phyloP scores from a whole-genome alignment of 2,888 invertebrate genomes.

The Agrilus biguttatus region DNA sequence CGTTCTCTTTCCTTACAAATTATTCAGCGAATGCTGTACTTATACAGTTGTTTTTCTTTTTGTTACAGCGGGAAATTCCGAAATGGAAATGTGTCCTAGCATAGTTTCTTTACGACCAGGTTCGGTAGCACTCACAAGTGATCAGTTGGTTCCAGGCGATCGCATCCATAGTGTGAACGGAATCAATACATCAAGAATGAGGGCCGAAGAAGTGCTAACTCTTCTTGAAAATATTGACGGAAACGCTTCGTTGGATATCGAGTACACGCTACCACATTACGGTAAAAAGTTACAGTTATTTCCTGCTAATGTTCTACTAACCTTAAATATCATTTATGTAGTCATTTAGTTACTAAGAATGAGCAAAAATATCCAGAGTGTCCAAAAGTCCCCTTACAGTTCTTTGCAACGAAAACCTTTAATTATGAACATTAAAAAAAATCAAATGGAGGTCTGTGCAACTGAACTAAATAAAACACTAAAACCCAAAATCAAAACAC shows the following conservation, averaged over 20 bases:
- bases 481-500: too few species aligned
- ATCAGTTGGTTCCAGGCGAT: constrained; percentile 66
- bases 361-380: too few species aligned
- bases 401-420: too few species aligned
- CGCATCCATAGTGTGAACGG: constrained; percentile 70
- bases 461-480: too few species aligned
- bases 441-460: too few species aligned
- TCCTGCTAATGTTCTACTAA: too few species aligned
- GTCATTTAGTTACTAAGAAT: too few species aligned
- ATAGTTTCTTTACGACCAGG: constrained; percentile 55
- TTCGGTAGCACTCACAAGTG: constrained; percentile 57
- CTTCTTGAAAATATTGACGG: constrained; percentile 61
- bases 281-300: constrained; percentile 41
- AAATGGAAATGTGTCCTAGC: constrained; percentile 50
- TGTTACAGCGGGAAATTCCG: constrained; percentile 44
- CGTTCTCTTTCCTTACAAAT: too few species aligned
- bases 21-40: too few species aligned
- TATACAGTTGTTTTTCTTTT: background rate
- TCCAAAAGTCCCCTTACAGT: too few species aligned
- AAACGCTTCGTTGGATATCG: constrained; percentile 65
- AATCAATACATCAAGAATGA: constrained; percentile 57
- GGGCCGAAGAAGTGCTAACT: constrained; percentile 64
- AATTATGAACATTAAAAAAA: too few species aligned
- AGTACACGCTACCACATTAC: constrained; percentile 69
- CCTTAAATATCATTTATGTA: too few species aligned